Percentiles rank a stretch among this genome's conserved stretches.
Conservation (phyloP, 2,113 vertebrate species). For the Vulpes lagopus region DNA sequence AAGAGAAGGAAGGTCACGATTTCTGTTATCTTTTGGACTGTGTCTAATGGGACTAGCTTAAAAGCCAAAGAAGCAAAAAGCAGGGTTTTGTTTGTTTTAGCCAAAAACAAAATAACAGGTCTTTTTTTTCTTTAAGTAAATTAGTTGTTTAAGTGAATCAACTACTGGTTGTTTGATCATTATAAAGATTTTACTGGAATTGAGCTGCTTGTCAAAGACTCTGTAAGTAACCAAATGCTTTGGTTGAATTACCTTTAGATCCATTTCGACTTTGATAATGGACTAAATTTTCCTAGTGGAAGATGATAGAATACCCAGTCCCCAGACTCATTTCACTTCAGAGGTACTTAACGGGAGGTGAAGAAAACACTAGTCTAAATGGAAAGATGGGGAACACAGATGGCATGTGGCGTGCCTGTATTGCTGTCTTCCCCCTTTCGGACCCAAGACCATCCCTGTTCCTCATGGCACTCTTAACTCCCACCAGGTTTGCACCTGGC, state of each 20-base stretch:
- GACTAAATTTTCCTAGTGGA: constrained; percentile 1
- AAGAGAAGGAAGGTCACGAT: constrained; percentile 67
- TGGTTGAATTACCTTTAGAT: constrained; percentile 33
- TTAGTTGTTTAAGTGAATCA: constrained; percentile 40
- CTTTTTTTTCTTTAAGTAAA: background rate
- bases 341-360: background rate
- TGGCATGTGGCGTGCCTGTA: background rate
- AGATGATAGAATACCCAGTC: background rate
- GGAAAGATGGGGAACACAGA: background rate
- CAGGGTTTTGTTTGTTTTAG: background rate
- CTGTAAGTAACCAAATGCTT: background rate
- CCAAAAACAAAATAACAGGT: constrained; percentile 21
- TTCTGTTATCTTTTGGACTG: constrained; percentile 65
- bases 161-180: background rate
- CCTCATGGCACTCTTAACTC: background rate
- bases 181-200: background rate
- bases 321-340: background rate
- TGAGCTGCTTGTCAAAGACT: constrained; percentile 3
- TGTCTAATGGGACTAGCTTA: constrained; percentile 57
- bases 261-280: background rate
- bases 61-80: constrained; percentile 52
- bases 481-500: background rate
- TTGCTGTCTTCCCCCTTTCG: background rate
- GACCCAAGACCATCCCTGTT: background rate
- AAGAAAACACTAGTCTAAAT: background rate